Evolutionary conservation across 1,140 invertebrate genomes (phyloP), one percentile per base, ranked within the genome.

Genomic region (Leptopilina boulardi): DNA sequence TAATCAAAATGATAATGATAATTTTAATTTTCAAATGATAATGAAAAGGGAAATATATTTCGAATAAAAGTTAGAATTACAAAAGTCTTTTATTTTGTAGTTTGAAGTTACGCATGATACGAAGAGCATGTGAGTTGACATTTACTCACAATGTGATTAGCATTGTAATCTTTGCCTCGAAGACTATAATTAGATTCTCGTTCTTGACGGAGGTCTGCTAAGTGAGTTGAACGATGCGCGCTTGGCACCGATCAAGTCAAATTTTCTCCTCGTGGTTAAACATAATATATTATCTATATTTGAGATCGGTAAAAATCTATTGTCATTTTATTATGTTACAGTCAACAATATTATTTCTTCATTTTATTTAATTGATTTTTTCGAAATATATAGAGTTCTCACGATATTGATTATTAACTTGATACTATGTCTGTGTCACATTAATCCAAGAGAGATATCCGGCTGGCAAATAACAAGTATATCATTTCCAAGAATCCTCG

Each of bases 111-210:
- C 23, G 15, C 18, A 77, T 79, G 79, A 81, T 73, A 77, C 41
- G 75, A 78, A 66, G 51, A 54, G 18, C 66, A 72, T 73, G 72
- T 80, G 86, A 87, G 72, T 85, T 86, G 86, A 87, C 84, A 87
- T 86, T 86, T 81, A 78, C 79, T 82, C 79, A 59, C 51, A 51
- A 73, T 73, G 77, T 78, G 81, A 87, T 88, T 87, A 87, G 85
- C 85, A 87, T 87, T 84, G 82, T 82, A 86, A 88, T 82, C 82
- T 82, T 84, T 74, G 77, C 80, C 77, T 78, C 51, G 75, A 44
- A 42, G 73, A 26, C 81, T 86, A 87, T 86, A 87, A 87, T 88
- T 88, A 87, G 85, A 87, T 86, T 85, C 80, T 77, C 80, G 82
- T 81, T 85, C 80, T 81, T 82, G 82, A 78, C 84, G 72, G 78